Evolutionary conservation across 1,140 invertebrate species (phyloP), one percentile per base, ranked within the genome.

Genomic region (Gyrodactylus bullatarudis): DNA sequence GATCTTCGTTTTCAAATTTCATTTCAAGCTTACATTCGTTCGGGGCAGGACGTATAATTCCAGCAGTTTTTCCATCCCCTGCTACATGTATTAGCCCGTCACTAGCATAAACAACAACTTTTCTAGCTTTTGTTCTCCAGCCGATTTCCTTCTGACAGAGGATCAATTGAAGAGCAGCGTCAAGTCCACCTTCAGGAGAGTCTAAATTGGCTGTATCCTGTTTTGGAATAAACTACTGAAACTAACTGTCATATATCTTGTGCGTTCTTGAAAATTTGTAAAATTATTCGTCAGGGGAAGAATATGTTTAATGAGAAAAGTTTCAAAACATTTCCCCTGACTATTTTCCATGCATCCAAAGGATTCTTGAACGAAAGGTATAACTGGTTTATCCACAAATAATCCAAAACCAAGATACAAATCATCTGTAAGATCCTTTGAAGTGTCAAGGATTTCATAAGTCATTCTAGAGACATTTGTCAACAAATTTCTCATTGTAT

Each of bases 121-220:
- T 86, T 75, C 93, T 84, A 1, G 93, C 91, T 77, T 90, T 86
- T 75, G 89, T 85, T 70, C 94, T 83, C 88, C 88, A 91, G 22
- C 91, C 89, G 74, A 85, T 84, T 71, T 81, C 75, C 54, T 77
- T 74, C 76, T 80, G 74, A 80, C 93, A 97, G 68, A 89, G 89
- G 27, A 97, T 87, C 1, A 90, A 90, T 82, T 99, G 95, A 89
- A 99, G 96, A 71, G 99, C 88, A 19, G 93, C 95, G 83, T 99
- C 95, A 80, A 99, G 95, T 8, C 94, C 93, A 23, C 94, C 95
- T 81, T 99, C 95, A 0, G 94, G 94, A 1, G 90, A 89, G 81
- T 95, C 91, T 77, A 95, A 82, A 82, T 96, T 96, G 70, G 89
- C 98, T 93, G 77, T 54, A n/a, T 54, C 34, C 34, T 54, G n/a